These are phyloP conservation scores for Drosophila sordidula DNA, from an alignment of 2,888 invertebrate genomes.

Conservation along the genomic window DNA sequence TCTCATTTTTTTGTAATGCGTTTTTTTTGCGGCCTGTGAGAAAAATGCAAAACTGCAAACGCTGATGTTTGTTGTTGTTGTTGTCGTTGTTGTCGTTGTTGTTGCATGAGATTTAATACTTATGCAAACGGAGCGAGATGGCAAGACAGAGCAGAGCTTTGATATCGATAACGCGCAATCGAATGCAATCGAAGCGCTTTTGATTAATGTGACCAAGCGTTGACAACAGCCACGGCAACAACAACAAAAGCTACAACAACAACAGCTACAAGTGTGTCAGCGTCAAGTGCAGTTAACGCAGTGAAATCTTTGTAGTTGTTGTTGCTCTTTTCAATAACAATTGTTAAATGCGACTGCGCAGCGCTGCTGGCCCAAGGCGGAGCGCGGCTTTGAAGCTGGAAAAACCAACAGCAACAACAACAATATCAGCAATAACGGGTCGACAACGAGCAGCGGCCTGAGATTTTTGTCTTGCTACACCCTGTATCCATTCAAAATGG, in stretches of 20 bases:
- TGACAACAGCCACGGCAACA: slow-evolving; percentile 40
- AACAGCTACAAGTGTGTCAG: slow-evolving; percentile 61
- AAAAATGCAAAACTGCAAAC: slow-evolving; percentile 60
- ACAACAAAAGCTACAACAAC: slow-evolving; percentile 21
- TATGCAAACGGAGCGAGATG: slow-evolving; percentile 25
- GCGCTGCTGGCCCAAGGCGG: slow-evolving; percentile 59
- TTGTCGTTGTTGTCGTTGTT: slow-evolving; percentile 12
- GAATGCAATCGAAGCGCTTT: slow-evolving; percentile 45
- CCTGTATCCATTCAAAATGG: neutral
- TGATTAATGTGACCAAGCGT: slow-evolving; percentile 61
- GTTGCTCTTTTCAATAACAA: slow-evolving; percentile 59
- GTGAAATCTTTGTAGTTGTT: slow-evolving; percentile 62
- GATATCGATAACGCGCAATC: slow-evolving; percentile 55
- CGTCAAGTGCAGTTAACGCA: slow-evolving; percentile 59
- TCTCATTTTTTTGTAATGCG: slow-evolving; percentile 47
- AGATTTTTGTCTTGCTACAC: slow-evolving; percentile 26
- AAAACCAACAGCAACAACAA: slow-evolving; percentile 27
- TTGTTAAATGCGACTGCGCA: slow-evolving; percentile 63
- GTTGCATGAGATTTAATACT: slow-evolving; percentile 24
- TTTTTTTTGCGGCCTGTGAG: slow-evolving; percentile 65
- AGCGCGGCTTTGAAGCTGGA: slow-evolving; percentile 60
- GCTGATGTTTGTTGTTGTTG: slow-evolving; percentile 25
- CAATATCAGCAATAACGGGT: slow-evolving; percentile 44
- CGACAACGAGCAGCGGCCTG: slow-evolving; percentile 54
- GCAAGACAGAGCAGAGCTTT: slow-evolving; percentile 21